These are phyloP conservation scores for Orgyia antiqua DNA, from an alignment of 2,888 invertebrate species.

Conservation along the genomic window DNA sequence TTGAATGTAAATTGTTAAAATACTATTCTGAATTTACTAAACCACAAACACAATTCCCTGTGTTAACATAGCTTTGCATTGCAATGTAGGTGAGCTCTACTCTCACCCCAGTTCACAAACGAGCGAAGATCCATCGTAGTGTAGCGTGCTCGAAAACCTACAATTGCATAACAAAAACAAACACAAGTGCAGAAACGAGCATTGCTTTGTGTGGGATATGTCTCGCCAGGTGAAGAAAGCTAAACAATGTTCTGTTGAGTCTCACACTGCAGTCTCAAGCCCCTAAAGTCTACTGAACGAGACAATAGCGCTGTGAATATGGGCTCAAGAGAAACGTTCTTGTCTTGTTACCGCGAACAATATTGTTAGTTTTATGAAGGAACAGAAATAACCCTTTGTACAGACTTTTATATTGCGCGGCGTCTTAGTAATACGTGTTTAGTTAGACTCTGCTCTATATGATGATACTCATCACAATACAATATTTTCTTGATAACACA, in stretches of 20 bases:
- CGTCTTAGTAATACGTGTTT: slow-evolving; percentile 4
- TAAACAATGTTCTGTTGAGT: slow-evolving; percentile 67
- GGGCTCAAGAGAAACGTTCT: slow-evolving; percentile 66
- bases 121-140: slow-evolving; percentile 52
- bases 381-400: slow-evolving; percentile 61
- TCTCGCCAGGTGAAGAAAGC: slow-evolving; percentile 72
- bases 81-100: slow-evolving; percentile 12
- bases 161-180: slow-evolving; percentile 75
- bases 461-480: too few species aligned
- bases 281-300: slow-evolving; percentile 66
- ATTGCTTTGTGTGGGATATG: slow-evolving; percentile 64
- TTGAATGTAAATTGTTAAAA: not conserved
- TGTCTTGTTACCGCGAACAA: slow-evolving; percentile 71
- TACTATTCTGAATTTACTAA: not conserved
- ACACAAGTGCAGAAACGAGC: slow-evolving; percentile 66
- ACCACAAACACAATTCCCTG: not conserved
- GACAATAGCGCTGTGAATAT: slow-evolving; percentile 68
- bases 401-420: slow-evolving; percentile 36
- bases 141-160: slow-evolving; percentile 60
- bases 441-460: too few species aligned
- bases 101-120: slow-evolving; percentile 58
- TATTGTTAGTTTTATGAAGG: slow-evolving; percentile 75
- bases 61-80: slow-evolving; percentile 4
- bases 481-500: too few species aligned
- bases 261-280: slow-evolving; percentile 58